Percentiles rank a stretch among this genome's conserved stretches.
Conservation (phyloP, 2,797 vertebrate genomes). For the Nyctalus aviator region DNA sequence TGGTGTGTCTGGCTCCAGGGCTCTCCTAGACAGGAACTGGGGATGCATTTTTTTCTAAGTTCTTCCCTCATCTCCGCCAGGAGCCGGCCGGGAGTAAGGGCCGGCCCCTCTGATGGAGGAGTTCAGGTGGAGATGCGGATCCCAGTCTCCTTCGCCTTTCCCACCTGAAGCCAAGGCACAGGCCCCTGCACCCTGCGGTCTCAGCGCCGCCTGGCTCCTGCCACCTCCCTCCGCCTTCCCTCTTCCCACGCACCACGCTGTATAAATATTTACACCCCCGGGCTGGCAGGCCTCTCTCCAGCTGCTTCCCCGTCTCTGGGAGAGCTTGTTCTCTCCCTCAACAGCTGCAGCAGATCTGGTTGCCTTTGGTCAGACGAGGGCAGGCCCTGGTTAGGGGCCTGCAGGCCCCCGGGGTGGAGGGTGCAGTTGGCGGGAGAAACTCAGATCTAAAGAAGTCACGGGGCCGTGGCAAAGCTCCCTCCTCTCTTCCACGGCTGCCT, state of each 20-base stretch:
- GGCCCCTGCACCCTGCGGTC: neutral
- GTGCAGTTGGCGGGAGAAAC: constrained; percentile 67
- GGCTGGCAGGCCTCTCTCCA: constrained; percentile 86
- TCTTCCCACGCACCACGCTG: constrained; percentile 81
- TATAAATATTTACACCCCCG: constrained; percentile 86
- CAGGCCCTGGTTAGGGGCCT: constrained; percentile 67
- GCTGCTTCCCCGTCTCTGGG: constrained; percentile 82
- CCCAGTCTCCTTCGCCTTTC: neutral
- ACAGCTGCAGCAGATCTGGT: constrained; percentile 84
- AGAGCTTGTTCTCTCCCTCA: constrained; percentile 78
- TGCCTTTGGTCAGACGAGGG: constrained; percentile 79
- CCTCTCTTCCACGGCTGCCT: neutral
- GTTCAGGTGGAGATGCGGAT: neutral
- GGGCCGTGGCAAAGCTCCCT: neutral
- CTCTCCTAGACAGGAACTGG: neutral
- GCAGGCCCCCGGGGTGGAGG: neutral
- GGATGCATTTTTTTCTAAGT: neutral
- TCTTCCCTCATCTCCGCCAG: neutral
- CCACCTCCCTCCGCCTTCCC: constrained; percentile 47
- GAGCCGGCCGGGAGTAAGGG: neutral
- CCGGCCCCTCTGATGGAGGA: neutral
- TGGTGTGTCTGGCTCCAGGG: neutral
- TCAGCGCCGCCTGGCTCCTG: constrained; percentile 19
- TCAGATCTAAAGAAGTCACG: constrained; percentile 32
- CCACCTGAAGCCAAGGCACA: neutral